phyloP scores from a whole-genome alignment of 1,140 invertebrate species.

The Polypedilum vanderplanki region DNA sequence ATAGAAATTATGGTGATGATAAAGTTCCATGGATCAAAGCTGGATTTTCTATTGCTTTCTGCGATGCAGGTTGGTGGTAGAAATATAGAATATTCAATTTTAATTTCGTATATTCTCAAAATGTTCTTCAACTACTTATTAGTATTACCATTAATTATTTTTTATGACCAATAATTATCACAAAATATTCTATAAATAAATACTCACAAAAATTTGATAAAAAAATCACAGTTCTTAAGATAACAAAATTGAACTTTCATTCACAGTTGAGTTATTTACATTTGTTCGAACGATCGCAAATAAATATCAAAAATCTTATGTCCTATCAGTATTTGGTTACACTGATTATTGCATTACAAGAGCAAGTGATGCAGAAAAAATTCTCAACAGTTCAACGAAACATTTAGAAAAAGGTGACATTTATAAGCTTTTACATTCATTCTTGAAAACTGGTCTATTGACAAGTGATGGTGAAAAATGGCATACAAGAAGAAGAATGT shows the following conservation, averaged over 20 bases:
- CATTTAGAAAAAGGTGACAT: slow-evolving; percentile 37
- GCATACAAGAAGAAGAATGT: slow-evolving; percentile 67
- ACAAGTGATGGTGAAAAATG: slow-evolving; percentile 67
- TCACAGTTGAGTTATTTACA: background rate
- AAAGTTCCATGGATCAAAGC: background rate
- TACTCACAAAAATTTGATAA: too few species aligned
- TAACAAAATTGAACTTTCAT: background rate
- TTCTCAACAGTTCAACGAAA: slow-evolving; percentile 35
- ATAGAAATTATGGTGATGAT: background rate
- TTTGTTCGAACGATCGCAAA: background rate
- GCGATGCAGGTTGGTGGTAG: background rate
- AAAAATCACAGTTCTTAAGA: too few species aligned
- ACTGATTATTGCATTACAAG: slow-evolving; percentile 37
- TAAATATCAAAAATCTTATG: slow-evolving; percentile 30
- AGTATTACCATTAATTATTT: too few species aligned
- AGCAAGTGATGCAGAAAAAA: slow-evolving; percentile 35
- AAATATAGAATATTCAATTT: background rate
- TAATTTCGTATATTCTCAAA: too few species aligned
- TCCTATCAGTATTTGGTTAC: slow-evolving; percentile 35
- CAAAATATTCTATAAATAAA: too few species aligned
- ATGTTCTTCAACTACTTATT: too few species aligned
- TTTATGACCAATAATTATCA: too few species aligned
- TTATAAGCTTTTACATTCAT: slow-evolving; percentile 53
- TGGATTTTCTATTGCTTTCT: background rate
- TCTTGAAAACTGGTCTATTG: slow-evolving; percentile 60